Conservation (phyloP, 2,888 invertebrate genomes). For the Hyppa rectilinea region DNA sequence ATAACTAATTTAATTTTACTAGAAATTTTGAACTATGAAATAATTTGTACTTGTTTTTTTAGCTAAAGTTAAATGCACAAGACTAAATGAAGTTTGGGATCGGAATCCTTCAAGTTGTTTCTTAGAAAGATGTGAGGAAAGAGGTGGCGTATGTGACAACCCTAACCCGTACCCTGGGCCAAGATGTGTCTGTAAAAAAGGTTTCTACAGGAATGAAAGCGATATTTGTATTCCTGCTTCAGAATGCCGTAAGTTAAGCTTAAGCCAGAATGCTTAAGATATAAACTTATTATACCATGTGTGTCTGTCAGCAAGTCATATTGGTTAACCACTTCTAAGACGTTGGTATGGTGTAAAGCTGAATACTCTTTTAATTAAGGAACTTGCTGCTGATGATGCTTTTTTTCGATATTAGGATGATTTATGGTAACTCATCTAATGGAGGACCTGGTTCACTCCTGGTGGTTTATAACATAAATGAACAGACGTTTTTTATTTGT, state of each 20-base stretch:
- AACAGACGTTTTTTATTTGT: neutral
- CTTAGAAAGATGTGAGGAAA: slow-evolving; percentile 69
- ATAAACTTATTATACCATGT: neutral
- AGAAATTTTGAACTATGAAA: too few relatives aligned
- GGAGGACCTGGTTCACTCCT: neutral
- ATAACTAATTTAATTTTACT: too few relatives aligned
- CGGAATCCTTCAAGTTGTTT: slow-evolving; percentile 68
- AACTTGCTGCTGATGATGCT: too few relatives aligned
- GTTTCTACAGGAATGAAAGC: slow-evolving; percentile 62
- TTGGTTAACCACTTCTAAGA: too few relatives aligned
- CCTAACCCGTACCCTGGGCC: slow-evolving; percentile 53
- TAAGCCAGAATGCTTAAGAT: neutral
- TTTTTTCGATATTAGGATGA: neutral
- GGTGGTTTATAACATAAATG: neutral
- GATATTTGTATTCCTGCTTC: slow-evolving; percentile 65
- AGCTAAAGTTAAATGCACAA: slow-evolving; percentile 74
- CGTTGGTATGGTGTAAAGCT: too few relatives aligned
- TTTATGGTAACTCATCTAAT: neutral
- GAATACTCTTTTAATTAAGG: neutral
- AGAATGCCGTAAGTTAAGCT: slow-evolving; percentile 68
- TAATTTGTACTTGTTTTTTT: slow-evolving; percentile 43
- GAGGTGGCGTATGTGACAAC: slow-evolving; percentile 48
- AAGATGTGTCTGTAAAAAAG: slow-evolving; percentile 63
- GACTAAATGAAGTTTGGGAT: slow-evolving; percentile 72
- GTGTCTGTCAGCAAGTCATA: neutral